phyloP scores from a whole-genome alignment of 2,888 invertebrate species.

The Sthenelais limicola region DNA sequence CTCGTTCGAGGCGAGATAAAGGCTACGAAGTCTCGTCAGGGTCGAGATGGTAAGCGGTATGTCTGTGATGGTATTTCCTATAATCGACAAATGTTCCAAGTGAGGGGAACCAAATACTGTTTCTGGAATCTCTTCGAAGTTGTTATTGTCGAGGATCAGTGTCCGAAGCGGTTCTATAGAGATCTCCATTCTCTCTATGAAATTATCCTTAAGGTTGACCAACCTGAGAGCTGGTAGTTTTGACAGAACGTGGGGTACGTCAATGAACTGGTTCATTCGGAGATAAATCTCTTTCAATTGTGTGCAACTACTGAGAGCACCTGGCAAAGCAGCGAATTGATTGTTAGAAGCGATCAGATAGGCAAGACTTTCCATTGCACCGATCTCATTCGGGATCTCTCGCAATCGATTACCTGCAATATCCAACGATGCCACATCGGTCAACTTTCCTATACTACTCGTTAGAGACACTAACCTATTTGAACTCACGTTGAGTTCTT shows the following conservation, averaged over 20 bases:
- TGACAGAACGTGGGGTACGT: too few species aligned
- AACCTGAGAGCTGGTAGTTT: too few species aligned
- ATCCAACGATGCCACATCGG: not conserved
- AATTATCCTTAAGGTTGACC: too few species aligned
- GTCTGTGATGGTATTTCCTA: not conserved
- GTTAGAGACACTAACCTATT: not conserved
- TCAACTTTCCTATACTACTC: not conserved
- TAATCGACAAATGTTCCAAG: not conserved
- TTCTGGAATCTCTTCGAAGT: too few species aligned
- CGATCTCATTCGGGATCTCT: not conserved
- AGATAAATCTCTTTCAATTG: not conserved
- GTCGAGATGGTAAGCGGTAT: not conserved
- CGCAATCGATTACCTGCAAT: not conserved
- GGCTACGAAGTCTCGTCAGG: not conserved
- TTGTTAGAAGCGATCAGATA: not conserved
- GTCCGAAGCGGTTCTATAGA: too few species aligned
- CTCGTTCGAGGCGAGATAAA: not conserved
- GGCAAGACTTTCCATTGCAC: not conserved
- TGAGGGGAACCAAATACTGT: not conserved
- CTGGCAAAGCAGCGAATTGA: not conserved
- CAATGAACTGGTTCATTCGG: constrained; percentile 1
- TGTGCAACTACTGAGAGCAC: not conserved
- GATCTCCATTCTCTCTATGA: too few species aligned
- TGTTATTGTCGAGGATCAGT: too few species aligned
- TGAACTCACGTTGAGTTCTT: not conserved